Conservation (phyloP, 2,113 vertebrate genomes). For the Leptobrachium leishanense region DNA sequence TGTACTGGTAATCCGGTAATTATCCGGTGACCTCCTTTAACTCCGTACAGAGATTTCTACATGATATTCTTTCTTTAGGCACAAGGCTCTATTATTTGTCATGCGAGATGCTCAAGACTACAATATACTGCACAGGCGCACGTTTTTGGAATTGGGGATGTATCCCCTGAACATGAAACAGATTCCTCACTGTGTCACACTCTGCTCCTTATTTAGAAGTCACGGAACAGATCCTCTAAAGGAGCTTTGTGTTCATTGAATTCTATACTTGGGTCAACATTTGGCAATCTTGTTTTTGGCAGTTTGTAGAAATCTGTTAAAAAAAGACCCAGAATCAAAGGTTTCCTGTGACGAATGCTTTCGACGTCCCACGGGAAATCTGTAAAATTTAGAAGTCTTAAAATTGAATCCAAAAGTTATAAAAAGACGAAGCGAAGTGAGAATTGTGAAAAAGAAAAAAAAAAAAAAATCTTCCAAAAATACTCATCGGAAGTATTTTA, state of each 20-base stretch:
- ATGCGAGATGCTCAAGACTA: too few relatives aligned
- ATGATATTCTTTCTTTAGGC: background rate
- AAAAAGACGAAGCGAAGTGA: constrained; percentile 16
- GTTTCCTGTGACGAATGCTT: constrained; percentile 75
- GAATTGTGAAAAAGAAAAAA: background rate
- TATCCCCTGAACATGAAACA: background rate
- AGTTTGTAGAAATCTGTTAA: constrained; percentile 47
- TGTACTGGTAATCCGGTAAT: too few relatives aligned
- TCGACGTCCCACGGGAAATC: constrained; percentile 57
- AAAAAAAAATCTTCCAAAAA: constrained; percentile 1
- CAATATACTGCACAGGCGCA: background rate
- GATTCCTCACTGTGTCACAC: background rate
- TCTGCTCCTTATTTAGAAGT: background rate
- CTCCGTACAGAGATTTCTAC: too few relatives aligned
- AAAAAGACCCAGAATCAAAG: constrained; percentile 67
- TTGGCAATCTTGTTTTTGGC: background rate
- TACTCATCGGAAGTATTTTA: constrained; percentile 6
- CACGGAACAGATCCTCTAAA: background rate
- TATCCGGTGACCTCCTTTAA: too few relatives aligned
- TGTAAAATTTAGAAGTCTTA: constrained; percentile 28
- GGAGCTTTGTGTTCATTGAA: background rate
- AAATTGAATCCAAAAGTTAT: constrained; percentile 27
- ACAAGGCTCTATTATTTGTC: background rate
- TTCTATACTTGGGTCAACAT: constrained; percentile 31
- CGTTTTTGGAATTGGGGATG: background rate